Conservation (phyloP, 2,113 vertebrate genomes). For the Orthochromis indermauri region DNA sequence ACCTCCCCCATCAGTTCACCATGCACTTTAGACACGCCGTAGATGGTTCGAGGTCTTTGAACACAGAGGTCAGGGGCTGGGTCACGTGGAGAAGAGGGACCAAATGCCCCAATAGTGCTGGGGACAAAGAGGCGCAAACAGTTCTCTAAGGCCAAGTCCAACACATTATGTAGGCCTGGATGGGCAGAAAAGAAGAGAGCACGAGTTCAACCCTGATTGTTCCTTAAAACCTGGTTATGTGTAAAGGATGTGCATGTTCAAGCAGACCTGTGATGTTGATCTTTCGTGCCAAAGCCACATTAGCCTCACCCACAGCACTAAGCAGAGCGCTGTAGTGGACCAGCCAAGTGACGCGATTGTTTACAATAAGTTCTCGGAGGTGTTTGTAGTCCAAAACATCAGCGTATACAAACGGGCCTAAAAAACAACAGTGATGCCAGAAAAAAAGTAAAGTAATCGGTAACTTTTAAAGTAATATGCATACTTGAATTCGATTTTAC, state of each 20-base stretch:
- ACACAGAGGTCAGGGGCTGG: conserved; percentile 73
- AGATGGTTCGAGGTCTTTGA: conserved; percentile 74
- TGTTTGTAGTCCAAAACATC: conserved; percentile 73
- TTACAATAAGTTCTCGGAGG: conserved; percentile 70
- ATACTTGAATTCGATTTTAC: background rate
- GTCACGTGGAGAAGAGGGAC: conserved; percentile 72
- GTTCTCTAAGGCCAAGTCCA: conserved; percentile 74
- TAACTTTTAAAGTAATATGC: background rate
- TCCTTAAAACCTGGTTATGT: background rate
- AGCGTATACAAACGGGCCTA: conserved; percentile 73
- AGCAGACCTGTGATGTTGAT: conserved; percentile 75
- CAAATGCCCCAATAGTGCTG: conserved; percentile 75
- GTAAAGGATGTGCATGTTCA: background rate
- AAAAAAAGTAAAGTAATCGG: background rate
- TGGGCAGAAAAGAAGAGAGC: background rate
- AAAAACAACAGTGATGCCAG: background rate
- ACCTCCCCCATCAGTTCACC: conserved; percentile 77
- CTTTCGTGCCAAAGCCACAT: conserved; percentile 69
- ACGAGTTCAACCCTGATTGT: background rate
- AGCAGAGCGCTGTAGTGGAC: conserved; percentile 75
- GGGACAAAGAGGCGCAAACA: conserved; percentile 74
- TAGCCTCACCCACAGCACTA: conserved; percentile 70
- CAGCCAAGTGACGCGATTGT: conserved; percentile 71
- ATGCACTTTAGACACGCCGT: conserved; percentile 76
- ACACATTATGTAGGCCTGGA: conserved; percentile 72